Evolutionary conservation across 2,888 invertebrate species (phyloP), one percentile per base, ranked within the genome.

Genomic region (Drosophila macrospina): DNA sequence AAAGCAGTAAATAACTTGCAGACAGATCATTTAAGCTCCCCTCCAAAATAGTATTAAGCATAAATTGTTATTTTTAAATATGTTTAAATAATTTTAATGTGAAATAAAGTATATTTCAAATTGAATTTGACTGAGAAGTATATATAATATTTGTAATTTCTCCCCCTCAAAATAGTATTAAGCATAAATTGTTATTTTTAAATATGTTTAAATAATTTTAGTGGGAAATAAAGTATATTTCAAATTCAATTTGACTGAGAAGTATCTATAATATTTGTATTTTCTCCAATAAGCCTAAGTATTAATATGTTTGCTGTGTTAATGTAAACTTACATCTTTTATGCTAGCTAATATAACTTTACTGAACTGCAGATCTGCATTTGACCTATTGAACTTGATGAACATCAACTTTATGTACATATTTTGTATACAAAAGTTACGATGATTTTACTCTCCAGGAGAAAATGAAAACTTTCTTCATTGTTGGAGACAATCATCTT

Each of bases 1-100:
- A 52, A 52, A 44, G 60, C 52, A 54, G 63, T 74, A 66, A 62
- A 66, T 48, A 45, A 57, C 42, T 37, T 51, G 30, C 37, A 15
- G 37, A 30, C 57, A 57, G 56, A 30, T 37, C 64, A 51, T 45
- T 63, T 44, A 30, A 48, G 47, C 26, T 45, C 30, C 11, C 6
- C 4, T n/a, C 32, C 28, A 41, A 55, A 20, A 48, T 34, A 34
- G 16, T 51, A 20, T 42, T 8, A 15, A 34, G 24, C n/a, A 11
- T 15, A 10, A 16, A 16, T 6, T 11, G n/a, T 13, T 7, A 36
- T 7, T 6, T 1, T n/a, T 4, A 34, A 34, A 34, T 34, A 4
- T 15, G 15, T 2, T 15, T 28, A 28, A 28, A 28, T 28, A 7
- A 5, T 10, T 32, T 32, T 11, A 32, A 3, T 32, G 0, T 3